Conservation (phyloP, 2,888 invertebrate genomes). For the Drosophila subquinaria region DNA sequence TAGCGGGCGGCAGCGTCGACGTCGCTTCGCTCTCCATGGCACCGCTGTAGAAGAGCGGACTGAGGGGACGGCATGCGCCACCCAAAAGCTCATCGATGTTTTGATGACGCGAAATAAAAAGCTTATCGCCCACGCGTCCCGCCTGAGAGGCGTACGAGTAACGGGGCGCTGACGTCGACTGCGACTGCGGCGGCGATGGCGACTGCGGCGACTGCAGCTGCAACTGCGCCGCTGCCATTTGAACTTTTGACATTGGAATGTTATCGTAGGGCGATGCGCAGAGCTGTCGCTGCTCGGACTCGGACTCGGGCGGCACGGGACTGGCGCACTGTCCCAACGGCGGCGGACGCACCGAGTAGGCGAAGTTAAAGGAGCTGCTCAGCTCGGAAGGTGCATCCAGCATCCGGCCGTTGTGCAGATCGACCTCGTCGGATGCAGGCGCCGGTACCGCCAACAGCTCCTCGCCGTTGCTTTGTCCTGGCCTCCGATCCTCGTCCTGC, state of each 20-base stretch:
- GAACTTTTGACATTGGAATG: slow-evolving; percentile 86
- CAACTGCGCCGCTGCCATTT: slow-evolving; percentile 55
- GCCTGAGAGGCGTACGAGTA: slow-evolving; percentile 56
- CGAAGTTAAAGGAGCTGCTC: slow-evolving; percentile 78
- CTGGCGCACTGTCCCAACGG: slow-evolving; percentile 91
- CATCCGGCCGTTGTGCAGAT: slow-evolving; percentile 11
- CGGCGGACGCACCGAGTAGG: slow-evolving; percentile 85
- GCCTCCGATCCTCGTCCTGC: slow-evolving; percentile 63
- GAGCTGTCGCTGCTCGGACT: slow-evolving; percentile 65
- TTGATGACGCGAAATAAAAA: slow-evolving; percentile 93
- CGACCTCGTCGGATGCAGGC: slow-evolving; percentile 57
- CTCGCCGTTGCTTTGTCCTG: slow-evolving; percentile 10
- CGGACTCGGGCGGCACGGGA: slow-evolving; percentile 87
- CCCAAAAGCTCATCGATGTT: slow-evolving; percentile 97
- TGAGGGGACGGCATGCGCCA: slow-evolving; percentile 87
- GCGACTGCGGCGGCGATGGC: slow-evolving; percentile 29
- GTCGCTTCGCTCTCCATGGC: slow-evolving; percentile 71
- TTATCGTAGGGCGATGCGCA: slow-evolving; percentile 91
- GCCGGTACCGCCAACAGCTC: not conserved
- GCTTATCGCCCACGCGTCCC: slow-evolving; percentile 75
- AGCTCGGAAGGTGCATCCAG: slow-evolving; percentile 57
- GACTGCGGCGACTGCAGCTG: slow-evolving; percentile 41
- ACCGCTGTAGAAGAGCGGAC: slow-evolving; percentile 88
- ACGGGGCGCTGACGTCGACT: slow-evolving; percentile 48
- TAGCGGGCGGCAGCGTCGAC: slow-evolving; percentile 72